These are phyloP conservation scores for Xestia sexstrigata DNA, from an alignment of 2,888 invertebrate species.

Conservation along the genomic window DNA sequence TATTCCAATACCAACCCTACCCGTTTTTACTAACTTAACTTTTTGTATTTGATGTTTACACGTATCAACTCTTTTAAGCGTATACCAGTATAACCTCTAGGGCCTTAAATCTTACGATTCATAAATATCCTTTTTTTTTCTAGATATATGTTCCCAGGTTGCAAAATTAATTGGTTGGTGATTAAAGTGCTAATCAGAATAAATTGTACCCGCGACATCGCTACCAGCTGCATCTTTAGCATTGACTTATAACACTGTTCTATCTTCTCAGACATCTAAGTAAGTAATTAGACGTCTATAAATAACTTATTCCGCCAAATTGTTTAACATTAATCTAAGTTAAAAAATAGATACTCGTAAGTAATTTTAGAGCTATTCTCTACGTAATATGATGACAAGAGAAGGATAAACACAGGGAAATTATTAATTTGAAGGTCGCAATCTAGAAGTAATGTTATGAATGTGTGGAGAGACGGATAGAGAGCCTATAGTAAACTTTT, in stretches of 20 bases:
- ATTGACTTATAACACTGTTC: slow-evolving; percentile 48
- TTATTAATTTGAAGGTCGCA: background rate
- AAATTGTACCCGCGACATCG: slow-evolving; percentile 38
- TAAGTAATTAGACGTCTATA: slow-evolving; percentile 38
- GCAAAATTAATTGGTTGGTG: slow-evolving; percentile 51
- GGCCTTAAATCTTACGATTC: slow-evolving; percentile 4
- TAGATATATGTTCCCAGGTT: slow-evolving; percentile 28
- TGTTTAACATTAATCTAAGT: background rate
- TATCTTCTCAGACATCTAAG: slow-evolving; percentile 49
- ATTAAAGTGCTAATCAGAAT: slow-evolving; percentile 52
- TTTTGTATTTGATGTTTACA: background rate
- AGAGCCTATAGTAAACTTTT: background rate
- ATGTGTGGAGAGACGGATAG: background rate
- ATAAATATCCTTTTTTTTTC: slow-evolving; percentile 13
- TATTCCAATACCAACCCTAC: background rate
- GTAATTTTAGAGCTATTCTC: background rate
- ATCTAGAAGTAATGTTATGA: background rate
- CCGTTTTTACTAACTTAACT: background rate
- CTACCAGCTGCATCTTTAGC: slow-evolving; percentile 42
- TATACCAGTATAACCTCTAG: background rate
- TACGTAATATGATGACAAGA: background rate
- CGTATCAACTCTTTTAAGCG: background rate
- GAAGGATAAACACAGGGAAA: background rate
- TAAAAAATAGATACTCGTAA: background rate
- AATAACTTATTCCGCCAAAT: slow-evolving; percentile 9